Conservation (phyloP, 2,797 vertebrate species). For the Leptatherina wallacei region DNA sequence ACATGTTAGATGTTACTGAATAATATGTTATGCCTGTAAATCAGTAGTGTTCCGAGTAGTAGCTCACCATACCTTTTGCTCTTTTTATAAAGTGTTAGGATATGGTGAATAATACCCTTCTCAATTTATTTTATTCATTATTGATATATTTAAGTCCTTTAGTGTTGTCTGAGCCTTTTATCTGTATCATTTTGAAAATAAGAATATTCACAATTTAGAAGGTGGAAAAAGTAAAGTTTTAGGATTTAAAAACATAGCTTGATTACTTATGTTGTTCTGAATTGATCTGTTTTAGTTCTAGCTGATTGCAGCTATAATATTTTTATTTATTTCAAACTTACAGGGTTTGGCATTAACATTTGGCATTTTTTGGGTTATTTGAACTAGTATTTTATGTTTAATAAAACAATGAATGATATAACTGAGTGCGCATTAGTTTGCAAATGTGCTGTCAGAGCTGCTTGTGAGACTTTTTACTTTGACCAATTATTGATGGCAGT, state of each 20-base stretch:
- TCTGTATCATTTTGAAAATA: no score
- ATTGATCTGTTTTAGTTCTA: not conserved
- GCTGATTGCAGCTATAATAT: not conserved
- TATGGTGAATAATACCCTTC: no score
- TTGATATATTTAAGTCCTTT: no score
- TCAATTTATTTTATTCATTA: no score
- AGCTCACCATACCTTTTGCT: not conserved
- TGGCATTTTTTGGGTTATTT: not conserved
- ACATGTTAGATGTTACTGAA: not conserved
- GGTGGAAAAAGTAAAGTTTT: no score
- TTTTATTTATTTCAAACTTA: not conserved
- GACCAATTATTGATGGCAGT: slow-evolving; percentile 1
- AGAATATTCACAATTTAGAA: not conserved
- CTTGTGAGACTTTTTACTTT: not conserved
- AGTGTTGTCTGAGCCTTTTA: no score
- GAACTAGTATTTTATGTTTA: not conserved
- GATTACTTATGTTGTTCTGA: not conserved
- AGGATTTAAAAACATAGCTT: no score
- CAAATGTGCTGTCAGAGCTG: not conserved
- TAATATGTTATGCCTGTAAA: not conserved
- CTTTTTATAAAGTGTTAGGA: no score
- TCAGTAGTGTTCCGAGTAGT: not conserved
- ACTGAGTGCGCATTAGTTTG: not conserved
- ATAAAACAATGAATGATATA: not conserved
- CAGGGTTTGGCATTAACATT: not conserved